phyloP scores from a whole-genome alignment of 2,888 invertebrate species.

The Eristalis arbustorum region DNA sequence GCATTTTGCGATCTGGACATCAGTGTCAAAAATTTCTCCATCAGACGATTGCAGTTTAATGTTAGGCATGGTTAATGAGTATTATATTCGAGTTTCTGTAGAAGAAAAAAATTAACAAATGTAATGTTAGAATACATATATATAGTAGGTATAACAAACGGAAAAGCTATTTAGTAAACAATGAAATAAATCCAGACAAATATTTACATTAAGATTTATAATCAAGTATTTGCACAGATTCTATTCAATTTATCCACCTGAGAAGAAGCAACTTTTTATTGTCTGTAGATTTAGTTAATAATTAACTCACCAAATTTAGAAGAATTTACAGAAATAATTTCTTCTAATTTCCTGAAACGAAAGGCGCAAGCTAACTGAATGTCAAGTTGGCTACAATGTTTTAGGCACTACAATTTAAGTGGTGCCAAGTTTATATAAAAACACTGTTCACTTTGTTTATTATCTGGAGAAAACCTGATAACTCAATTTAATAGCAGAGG shows the following conservation, averaged over 20 bases:
- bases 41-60: constrained; percentile 97
- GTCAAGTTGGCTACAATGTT: background rate
- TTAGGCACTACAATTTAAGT: background rate
- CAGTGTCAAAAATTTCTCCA: constrained; percentile 97
- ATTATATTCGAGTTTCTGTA: constrained; percentile 2
- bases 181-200: background rate
- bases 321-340: constrained; percentile 36
- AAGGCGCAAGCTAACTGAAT: background rate
- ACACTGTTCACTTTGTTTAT: no score
- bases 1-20: constrained; percentile 98
- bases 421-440: background rate
- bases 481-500: no score
- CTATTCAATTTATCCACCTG: background rate
- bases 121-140: background rate
- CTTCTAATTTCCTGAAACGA: constrained; percentile 9
- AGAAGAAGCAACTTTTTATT: background rate
- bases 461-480: no score
- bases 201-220: background rate
- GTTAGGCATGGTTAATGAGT: constrained; percentile 89
- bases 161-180: constrained; percentile 36
- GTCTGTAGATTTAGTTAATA: background rate
- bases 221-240: background rate
- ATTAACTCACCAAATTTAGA: background rate
- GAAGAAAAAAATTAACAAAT: background rate
- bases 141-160: background rate